phyloP scores from a whole-genome alignment of 1,140 invertebrate genomes.

The Vanessa tameamea region DNA sequence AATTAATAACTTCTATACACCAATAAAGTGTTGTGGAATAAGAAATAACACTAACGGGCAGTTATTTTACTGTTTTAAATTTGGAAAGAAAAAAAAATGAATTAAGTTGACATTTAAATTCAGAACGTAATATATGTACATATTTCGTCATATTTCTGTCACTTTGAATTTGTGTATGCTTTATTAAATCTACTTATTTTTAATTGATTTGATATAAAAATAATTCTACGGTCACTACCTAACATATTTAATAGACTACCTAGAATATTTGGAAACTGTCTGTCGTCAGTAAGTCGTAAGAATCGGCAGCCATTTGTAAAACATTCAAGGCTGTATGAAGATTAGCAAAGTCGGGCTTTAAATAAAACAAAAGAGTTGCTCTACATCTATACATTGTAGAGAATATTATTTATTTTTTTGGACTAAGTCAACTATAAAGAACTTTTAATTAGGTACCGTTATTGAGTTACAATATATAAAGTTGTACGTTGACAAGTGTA shows the following conservation, averaged over 20 bases:
- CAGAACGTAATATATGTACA: too few relatives aligned
- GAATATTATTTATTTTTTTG: not conserved
- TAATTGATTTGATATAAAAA: not conserved
- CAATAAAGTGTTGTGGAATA: too few relatives aligned
- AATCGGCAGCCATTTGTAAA: not conserved
- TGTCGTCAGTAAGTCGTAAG: not conserved
- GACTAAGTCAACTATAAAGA: not conserved
- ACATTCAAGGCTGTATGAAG: conserved; percentile 20
- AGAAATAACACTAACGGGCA: too few relatives aligned
- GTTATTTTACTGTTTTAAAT: too few relatives aligned
- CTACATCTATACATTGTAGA: conserved; percentile 11
- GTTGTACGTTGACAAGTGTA: too few relatives aligned
- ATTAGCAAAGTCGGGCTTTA: conserved; percentile 3
- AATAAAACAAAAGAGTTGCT: conserved; percentile 19
- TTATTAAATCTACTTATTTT: too few relatives aligned
- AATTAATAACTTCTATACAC: too few relatives aligned
- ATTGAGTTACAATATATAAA: too few relatives aligned
- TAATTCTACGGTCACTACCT: not conserved
- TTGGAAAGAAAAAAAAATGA: too few relatives aligned
- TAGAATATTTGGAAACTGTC: conserved; percentile 6
- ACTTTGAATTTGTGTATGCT: too few relatives aligned
- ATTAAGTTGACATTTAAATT: too few relatives aligned
- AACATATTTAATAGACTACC: not conserved
- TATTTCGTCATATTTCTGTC: too few relatives aligned
- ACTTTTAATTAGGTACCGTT: not conserved